Evolutionary conservation across 2,888 invertebrate species (phyloP), one percentile per base, ranked within the genome.

Genomic region (Pristionchus arcanus): DNA sequence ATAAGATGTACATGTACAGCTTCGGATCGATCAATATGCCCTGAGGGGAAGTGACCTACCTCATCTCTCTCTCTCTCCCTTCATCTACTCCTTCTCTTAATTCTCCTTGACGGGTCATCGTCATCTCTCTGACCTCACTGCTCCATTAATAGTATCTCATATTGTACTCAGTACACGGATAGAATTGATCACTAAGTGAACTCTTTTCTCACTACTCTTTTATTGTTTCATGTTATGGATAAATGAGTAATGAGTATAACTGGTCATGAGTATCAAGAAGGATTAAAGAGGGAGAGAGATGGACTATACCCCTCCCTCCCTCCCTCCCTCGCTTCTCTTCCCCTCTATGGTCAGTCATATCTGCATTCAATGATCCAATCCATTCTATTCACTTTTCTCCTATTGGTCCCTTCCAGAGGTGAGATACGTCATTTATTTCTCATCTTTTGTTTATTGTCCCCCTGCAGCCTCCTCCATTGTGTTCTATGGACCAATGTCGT

Each of bases 21-120:
- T 84, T 53, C 59, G 84, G 84, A 53, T 84, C 84, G 16, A 84
- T 84, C 28, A 84, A 84, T 84, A 53, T 84, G n/a, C 84, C 84
- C n/a, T 84, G 34, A 71, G 34, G 28, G 71, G 13, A 4, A 28
- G 21, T 71, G 15, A 15, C 31, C 71, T 25, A 31, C 31, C 71
- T 31, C 25, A 9, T 28, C 25, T 11, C 34, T 68, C 31, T 13
- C 28, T 31, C 25, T n/a, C 34, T 71, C 31, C 31, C 28, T 71
- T 34, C 31, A 71, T 31, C 71, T 34, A 71, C 31, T 25, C 71
- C 68, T 34, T 71, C 71, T 34, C 71, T 25, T 71, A 63, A 63
- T 25, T 21, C 4, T 34, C 34, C 7, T 34, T 34, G 28, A 71
- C 71, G 71, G 71, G 71, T 71, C 34, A 34, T 63, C 63, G 63